phyloP scores from a whole-genome alignment of 2,888 invertebrate genomes.

The Furcula furcula region DNA sequence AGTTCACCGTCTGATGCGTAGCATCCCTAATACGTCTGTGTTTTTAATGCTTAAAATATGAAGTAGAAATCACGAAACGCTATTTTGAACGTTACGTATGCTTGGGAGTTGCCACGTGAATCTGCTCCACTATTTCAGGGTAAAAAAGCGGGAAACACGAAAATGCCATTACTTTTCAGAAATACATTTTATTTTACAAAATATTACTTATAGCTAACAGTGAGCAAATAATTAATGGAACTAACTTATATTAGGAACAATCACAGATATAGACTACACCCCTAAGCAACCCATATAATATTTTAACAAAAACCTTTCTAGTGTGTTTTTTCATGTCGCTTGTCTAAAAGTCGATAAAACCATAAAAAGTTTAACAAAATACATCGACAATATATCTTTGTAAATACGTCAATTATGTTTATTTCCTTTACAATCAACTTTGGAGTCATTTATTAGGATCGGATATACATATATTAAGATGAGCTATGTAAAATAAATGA shows the following conservation, averaged over 20 bases:
- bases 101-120: neutral
- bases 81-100: neutral
- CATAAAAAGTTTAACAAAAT: no score
- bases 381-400: no score
- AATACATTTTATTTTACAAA: slow-evolving; percentile 15
- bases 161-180: neutral
- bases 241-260: slow-evolving; percentile 61
- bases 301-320: neutral
- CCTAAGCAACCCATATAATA: slow-evolving; percentile 7
- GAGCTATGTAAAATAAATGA: no score
- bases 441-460: no score
- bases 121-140: neutral
- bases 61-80: neutral
- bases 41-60: neutral
- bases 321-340: no score
- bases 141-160: no score
- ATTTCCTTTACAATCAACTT: no score
- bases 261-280: slow-evolving; percentile 49
- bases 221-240: slow-evolving; percentile 53
- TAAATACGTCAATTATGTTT: no score
- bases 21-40: no score
- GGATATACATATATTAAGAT: no score
- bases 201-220: slow-evolving; percentile 41
- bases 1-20: no score
- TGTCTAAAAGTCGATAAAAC: no score